phyloP scores from a whole-genome alignment of 1,140 invertebrate species.

The Zaprionus vittiger region DNA sequence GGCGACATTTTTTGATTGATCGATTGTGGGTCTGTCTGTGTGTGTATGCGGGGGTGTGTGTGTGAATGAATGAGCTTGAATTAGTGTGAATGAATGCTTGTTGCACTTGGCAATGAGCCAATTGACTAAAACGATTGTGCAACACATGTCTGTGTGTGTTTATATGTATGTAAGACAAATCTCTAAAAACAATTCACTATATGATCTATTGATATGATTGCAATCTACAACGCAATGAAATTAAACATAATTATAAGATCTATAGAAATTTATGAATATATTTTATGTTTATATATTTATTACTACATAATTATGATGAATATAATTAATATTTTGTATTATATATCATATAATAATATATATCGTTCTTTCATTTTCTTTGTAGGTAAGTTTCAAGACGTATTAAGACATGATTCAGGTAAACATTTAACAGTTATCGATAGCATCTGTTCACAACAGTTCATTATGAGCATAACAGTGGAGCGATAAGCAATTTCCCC shows the following conservation, averaged over 20 bases:
- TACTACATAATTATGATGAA: background rate
- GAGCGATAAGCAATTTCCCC: background rate
- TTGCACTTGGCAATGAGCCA: conserved; percentile 41
- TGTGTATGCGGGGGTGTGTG: conserved; percentile 15
- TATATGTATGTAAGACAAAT: conserved; percentile 3
- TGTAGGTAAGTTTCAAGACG: conserved; percentile 58
- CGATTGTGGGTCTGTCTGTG: conserved; percentile 35
- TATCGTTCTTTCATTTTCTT: conserved; percentile 30
- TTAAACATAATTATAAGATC: background rate
- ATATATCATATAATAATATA: background rate
- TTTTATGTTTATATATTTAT: background rate
- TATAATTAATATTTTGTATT: background rate
- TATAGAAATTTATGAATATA: background rate
- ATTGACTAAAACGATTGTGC: conserved; percentile 9
- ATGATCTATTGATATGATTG: background rate
- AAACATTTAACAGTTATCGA: background rate
- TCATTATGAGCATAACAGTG: conserved; percentile 12
- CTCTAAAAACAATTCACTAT: background rate
- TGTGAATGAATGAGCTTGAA: conserved; percentile 40
- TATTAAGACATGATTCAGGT: conserved; percentile 16
- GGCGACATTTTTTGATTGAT: conserved; percentile 63
- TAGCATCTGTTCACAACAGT: background rate
- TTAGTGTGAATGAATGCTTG: conserved; percentile 42
- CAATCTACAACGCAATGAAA: background rate
- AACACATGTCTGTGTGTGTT: conserved; percentile 5